Evolutionary conservation across 2,113 vertebrate genomes (phyloP), one percentile per base, ranked within the genome.

Genomic region (Embiotoca jacksoni): DNA sequence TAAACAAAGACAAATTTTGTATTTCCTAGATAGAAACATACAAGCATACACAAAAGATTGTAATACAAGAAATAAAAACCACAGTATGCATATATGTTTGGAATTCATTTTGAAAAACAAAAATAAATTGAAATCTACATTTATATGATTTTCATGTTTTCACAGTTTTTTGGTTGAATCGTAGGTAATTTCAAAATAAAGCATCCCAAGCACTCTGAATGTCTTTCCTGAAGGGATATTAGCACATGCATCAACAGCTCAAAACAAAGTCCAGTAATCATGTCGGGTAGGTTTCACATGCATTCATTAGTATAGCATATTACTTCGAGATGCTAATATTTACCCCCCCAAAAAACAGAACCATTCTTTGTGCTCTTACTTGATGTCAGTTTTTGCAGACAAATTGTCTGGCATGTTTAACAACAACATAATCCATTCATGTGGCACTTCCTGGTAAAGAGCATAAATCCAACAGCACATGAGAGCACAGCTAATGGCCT

Each of bases 151-250:
- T 67, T 56, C 2, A 56, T 50, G 32, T 82, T 79, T 53, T 91
- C 91, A 90, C 87, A 90, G 87, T 90, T 84, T 88, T 81, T 77
- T 67, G 76, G 75, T 70, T 84, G 35, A 73, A 53, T 37, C 7
- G 33, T 33, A 53, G 3, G 10, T 61, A 52, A 65, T 62, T 57
- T 74, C 2, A 56, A 80, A 78, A 85, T 55, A 72, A 75, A 76
- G 15, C n/a, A 62, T 49, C 10, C 13, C 37, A 60, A 41, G n/a
- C 37, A 78, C 49, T 23, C 32, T 37, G 10, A 32, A 23, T 23
- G 23, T 23, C 23, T 23, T 23, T 23, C 33, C 49, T 69, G 31
- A 68, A 62, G 44, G 32, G 33, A 61, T 36, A 39, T 49, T 7
- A 54, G 39, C 11, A 61, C 87, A 88, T 92, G 90, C 89, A 86